These are phyloP conservation scores for Tragopan temminckii DNA, from an alignment of 2,797 vertebrate species.

Conservation along the genomic window DNA sequence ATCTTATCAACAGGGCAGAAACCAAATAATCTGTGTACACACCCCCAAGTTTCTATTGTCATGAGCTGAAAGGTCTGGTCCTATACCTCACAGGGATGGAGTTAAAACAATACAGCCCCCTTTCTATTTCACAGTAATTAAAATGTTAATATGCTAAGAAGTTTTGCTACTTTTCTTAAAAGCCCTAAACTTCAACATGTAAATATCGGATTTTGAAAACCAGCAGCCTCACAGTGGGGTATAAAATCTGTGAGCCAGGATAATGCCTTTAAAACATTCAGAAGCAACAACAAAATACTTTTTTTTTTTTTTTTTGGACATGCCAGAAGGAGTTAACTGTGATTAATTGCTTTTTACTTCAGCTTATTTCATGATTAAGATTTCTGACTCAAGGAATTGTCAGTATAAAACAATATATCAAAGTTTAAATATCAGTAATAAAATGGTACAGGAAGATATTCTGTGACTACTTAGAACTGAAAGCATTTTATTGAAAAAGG, in stretches of 20 bases:
- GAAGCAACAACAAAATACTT: constrained; percentile 39
- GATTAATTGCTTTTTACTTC: constrained; percentile 65
- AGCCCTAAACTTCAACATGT: constrained; percentile 36
- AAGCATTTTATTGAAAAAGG: constrained; percentile 81
- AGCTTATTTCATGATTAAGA: constrained; percentile 70
- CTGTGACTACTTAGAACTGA: constrained; percentile 62
- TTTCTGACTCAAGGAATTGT: constrained; percentile 69
- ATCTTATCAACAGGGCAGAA: neutral
- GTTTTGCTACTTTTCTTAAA: constrained; percentile 47
- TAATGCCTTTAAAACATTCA: constrained; percentile 63
- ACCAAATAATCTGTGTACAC: neutral
- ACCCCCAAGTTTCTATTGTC: neutral
- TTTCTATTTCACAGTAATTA: constrained; percentile 54
- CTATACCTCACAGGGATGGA: neutral
- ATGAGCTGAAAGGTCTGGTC: constrained; percentile 17
- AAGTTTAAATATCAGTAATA: constrained; percentile 77
- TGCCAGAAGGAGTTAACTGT: constrained; percentile 56
- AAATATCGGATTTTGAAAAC: constrained; percentile 48
- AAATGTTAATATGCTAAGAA: constrained; percentile 36
- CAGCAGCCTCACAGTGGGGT: constrained; percentile 58
- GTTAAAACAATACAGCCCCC: neutral
- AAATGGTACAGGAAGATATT: constrained; percentile 70
- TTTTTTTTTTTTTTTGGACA: constrained; percentile 29
- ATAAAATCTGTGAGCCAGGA: constrained; percentile 55
- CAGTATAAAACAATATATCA: constrained; percentile 68